Evolutionary conservation across 2,888 invertebrate species (phyloP), one percentile per base, ranked within the genome.

Genomic region (Ctena decussata): DNA sequence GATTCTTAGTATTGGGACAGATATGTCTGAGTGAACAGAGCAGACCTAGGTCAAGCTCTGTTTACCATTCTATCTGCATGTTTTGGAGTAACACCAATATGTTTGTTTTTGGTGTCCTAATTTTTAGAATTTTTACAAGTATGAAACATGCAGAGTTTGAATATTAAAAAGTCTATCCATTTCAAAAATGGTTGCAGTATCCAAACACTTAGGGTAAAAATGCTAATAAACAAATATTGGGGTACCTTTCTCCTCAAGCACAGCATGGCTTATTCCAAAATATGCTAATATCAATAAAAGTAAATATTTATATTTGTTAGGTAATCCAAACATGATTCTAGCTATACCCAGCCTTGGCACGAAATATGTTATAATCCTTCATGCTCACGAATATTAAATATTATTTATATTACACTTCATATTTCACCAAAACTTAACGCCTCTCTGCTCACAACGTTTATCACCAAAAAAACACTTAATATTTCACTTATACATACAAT

Each of bases 311-410:
- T 65, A 12, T 12, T 30, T 30, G 65, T 65, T 32, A 65, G 1
- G 30, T 65, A 65, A 65, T 65, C 65, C 65, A 65, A 65, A 65
- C 65, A 65, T 65, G 32, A 35, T 65, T 65, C 65, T 35, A 57
- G 27, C 2, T 57, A 24, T 24, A 57, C 15, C 57, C 57, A 57
- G 27, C 6, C 5, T 24, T 27, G 27, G 57, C 65, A 35, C 35
- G 18, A 18, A 65, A 65, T 21, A 6, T 5, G 15, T 35, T 30
- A 30, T 35, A 35, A 65, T 65, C 65, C 65, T 65, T 65, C 65
- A 65, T 65, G 65, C 65, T 65, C 35, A 35, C n/a, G 65, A 65
- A 35, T 65, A 65, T 35, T 65, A 65, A 65, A 65, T 35, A 65
- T 2, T 11, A 65, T 65, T 57, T 57, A 24, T 24, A 30, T 35